Evolutionary conservation across 53 echinoderm and acorn worm genomes (phyloP).

Genomic region (Paracentrotus lividus): DNA sequence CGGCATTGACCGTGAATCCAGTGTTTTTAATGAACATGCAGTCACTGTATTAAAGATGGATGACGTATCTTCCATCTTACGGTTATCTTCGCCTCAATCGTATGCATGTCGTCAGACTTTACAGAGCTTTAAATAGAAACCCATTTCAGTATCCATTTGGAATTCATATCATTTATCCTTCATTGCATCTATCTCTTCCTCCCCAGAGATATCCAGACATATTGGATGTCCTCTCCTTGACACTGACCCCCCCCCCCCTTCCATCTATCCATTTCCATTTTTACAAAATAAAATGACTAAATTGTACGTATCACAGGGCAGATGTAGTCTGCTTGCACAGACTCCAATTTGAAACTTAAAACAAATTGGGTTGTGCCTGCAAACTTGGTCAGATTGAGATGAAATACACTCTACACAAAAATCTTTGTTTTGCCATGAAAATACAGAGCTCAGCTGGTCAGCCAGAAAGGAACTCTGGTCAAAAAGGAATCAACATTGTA

Average conservation of each 20-base stretch:
- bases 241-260: too few relatives aligned
- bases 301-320: too few relatives aligned
- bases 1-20: conserved; percentile 43
- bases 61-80: not conserved
- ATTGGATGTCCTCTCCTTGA: not conserved
- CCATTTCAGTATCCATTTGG: conserved; percentile 24
- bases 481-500: too few relatives aligned
- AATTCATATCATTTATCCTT: conserved; percentile 39
- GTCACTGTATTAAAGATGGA: not conserved
- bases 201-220: not conserved
- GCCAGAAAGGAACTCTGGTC: too few relatives aligned
- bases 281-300: not conserved
- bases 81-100: not conserved
- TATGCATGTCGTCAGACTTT: not conserved
- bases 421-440: too few relatives aligned
- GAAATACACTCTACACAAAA: too few relatives aligned
- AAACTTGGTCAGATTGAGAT: too few relatives aligned
- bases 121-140: conserved; percentile 32
- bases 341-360: too few relatives aligned
- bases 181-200: conserved; percentile 20
- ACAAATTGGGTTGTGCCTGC: too few relatives aligned
- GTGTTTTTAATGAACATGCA: conserved; percentile 6
- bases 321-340: too few relatives aligned
- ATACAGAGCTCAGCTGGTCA: too few relatives aligned
- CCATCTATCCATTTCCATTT: too few relatives aligned